Evolutionary conservation across 2,113 vertebrate species (phyloP).

Genomic region (Sminthopsis crassicaudata): DNA sequence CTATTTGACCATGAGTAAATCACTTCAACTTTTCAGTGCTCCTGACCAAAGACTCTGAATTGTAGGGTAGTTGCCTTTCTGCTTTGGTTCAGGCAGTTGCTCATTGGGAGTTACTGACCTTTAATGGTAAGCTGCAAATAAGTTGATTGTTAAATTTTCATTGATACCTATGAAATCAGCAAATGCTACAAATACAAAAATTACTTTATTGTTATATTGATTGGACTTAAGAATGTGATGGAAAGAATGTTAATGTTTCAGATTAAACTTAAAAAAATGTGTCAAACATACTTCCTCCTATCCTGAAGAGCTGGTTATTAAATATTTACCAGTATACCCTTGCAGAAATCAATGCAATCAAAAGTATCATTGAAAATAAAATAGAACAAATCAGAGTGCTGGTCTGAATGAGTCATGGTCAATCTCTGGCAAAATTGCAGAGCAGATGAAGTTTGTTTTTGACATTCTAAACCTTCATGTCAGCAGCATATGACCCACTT

Average conservation of each 20-base stretch:
- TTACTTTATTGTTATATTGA: not conserved
- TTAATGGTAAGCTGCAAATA: not conserved
- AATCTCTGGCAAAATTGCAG: not conserved
- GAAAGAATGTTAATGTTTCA: not conserved
- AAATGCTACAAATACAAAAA: not conserved
- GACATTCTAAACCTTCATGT: not conserved
- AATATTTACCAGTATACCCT: not conserved
- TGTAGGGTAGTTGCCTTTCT: not conserved
- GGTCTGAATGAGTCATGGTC: not conserved
- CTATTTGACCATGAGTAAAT: not conserved
- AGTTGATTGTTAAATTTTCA: not conserved
- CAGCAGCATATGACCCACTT: not conserved
- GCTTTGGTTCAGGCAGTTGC: not conserved
- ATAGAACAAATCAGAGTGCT: not conserved
- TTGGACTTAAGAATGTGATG: not conserved
- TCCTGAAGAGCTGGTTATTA: not conserved
- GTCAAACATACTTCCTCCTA: not conserved
- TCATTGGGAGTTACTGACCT: not conserved
- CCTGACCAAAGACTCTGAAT: not conserved
- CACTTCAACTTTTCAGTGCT: not conserved
- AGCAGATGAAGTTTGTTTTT: not conserved
- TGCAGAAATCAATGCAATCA: not conserved
- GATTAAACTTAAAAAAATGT: not conserved
- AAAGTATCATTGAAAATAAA: not conserved
- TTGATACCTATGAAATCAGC: not conserved